Evolutionary conservation across 2,888 invertebrate genomes (phyloP).

Genomic region (Cyclophora albipunctata): DNA sequence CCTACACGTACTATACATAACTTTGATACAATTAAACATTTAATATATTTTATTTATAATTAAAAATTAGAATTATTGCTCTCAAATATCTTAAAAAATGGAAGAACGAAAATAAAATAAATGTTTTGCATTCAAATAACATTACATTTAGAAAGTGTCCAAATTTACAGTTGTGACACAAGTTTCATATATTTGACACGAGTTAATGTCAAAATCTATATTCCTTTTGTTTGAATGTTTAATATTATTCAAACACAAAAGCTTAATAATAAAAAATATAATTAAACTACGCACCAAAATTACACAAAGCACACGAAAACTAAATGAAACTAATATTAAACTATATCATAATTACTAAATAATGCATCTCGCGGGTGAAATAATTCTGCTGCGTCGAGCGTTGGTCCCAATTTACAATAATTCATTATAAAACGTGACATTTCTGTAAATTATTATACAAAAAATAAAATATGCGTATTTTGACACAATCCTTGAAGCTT

Average conservation of each 20-base stretch:
- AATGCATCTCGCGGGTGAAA: constrained; percentile 8
- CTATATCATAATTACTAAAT: neutral
- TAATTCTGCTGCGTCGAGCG: constrained; percentile 21
- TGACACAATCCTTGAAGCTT: no score
- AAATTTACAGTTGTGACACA: no score
- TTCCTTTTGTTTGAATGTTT: neutral
- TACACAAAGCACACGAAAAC: constrained; percentile 33
- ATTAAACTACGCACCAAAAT: constrained; percentile 40
- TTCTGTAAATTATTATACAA: no score
- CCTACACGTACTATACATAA: no score
- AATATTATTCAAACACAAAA: constrained; percentile 5
- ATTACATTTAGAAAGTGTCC: no score
- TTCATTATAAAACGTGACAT: no score
- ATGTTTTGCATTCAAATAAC: neutral
- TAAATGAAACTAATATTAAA: constrained; percentile 8
- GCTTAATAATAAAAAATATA: neutral
- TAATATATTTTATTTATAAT: constrained; percentile 23
- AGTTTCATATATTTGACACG: neutral
- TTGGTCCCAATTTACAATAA: constrained; percentile 39
- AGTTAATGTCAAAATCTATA: neutral
- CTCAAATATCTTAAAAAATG: constrained; percentile 45
- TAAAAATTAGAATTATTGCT: constrained; percentile 45
- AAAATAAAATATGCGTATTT: no score
- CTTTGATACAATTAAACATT: constrained; percentile 37
- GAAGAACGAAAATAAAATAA: constrained; percentile 38